phyloP scores from a whole-genome alignment of 2,113 vertebrate species.

The Hymenochirus boettgeri region DNA sequence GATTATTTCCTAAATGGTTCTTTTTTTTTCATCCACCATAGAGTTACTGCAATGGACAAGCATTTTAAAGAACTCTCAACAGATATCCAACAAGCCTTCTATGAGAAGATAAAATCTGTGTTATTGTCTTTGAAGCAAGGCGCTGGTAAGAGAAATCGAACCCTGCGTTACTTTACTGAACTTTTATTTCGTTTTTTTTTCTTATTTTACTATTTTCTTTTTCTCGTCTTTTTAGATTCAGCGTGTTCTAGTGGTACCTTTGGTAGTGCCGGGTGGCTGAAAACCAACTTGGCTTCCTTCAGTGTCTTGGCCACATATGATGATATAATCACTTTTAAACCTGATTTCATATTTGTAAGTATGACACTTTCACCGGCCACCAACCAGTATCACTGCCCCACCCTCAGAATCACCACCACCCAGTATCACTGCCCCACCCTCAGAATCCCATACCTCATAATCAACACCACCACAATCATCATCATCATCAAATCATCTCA shows the following conservation, averaged over 20 bases:
- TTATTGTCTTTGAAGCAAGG: background rate
- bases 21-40: background rate
- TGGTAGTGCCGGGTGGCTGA: slow-evolving; percentile 41
- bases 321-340: slow-evolving; percentile 9
- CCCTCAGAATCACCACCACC: no score
- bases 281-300: slow-evolving; percentile 36
- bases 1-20: no score
- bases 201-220: background rate
- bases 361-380: no score
- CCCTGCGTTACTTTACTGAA: background rate
- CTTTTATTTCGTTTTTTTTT: background rate
- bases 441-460: no score
- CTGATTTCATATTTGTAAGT: slow-evolving; percentile 39
- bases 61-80: background rate
- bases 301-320: slow-evolving; percentile 10
- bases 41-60: background rate
- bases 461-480: no score
- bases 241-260: slow-evolving; percentile 31
- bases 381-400: no score
- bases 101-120: background rate
- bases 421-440: no score
- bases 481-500: no score
- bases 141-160: background rate
- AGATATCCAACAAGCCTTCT: background rate
- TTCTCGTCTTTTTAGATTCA: background rate